Evolutionary conservation across 1,140 invertebrate genomes (phyloP), one percentile per base, ranked within the genome.

Genomic region (Metopolophium dirhodum): DNA sequence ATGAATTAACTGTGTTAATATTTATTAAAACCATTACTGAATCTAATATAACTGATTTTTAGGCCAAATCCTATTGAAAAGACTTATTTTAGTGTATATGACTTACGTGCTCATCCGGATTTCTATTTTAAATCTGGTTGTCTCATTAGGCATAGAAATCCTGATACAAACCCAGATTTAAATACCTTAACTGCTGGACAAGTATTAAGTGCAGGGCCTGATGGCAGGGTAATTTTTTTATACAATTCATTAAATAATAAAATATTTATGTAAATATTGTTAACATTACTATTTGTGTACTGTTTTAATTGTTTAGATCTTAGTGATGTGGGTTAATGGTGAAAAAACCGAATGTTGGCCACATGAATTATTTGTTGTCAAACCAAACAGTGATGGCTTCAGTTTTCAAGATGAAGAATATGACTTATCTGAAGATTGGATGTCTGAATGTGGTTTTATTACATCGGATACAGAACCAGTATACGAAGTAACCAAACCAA

Each of bases 101-200:
- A 99, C 95, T 96, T 99, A 54, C 98, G 98, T 95, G 98, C 99
- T 95, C 98, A 99, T 96, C 97, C 98, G 7, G 98, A 99, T 95
- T 99, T 98, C 95, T 97, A 98, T 94, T 99, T 98, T 95, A 96
- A 98, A 94, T 98, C 98, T 22, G 98, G 98, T 49, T 98, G 97
- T 37, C 97, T 98, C 94, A 98, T 99, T 41, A 98, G 99, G 94
- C 96, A 98, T 94, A 97, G 98, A 89, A 97, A 97, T 83, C 98
- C 98, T 95, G 97, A 97, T 94, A 96, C 97, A 94, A 96, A 97
- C 83, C 96, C 97, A 94, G 96, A 97, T 95, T 95, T 96, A n/a
- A 96, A 96, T 92, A 97, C 97, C 93, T 57, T 93, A 54, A 97
- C 97, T 49, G 98, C 98, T 93, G 98, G 98, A 94, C 98, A 98